A percentile compares a stretch with the other conserved stretches of the same genome.
phyloP scores from a whole-genome alignment of 2,797 vertebrate species.

The Siniperca scherzeri region DNA sequence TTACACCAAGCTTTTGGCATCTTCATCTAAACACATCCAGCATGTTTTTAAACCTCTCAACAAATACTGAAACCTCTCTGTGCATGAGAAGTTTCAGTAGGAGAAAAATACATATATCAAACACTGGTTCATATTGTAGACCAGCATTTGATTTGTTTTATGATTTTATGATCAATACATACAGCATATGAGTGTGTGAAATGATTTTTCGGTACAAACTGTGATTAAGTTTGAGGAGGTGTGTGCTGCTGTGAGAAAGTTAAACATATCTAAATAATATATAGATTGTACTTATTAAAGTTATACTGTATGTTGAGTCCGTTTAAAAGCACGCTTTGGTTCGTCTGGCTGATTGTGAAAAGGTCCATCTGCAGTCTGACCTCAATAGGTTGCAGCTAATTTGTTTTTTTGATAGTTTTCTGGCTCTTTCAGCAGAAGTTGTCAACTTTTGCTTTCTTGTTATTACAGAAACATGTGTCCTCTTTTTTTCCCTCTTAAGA shows the following conservation, averaged over 20 bases:
- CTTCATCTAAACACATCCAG: constrained; percentile 61
- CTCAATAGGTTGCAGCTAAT: not conserved
- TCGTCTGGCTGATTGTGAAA: constrained; percentile 50
- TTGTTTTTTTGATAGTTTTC: no score
- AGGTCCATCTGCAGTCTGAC: constrained; percentile 36
- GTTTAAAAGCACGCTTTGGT: constrained; percentile 76
- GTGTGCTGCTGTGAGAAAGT: constrained; percentile 36
- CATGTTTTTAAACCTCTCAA: constrained; percentile 80
- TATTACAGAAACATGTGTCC: constrained; percentile 24
- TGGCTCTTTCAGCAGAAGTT: constrained; percentile 2
- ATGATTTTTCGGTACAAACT: constrained; percentile 63
- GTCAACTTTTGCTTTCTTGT: constrained; percentile 18
- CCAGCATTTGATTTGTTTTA: constrained; percentile 69
- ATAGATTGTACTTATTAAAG: constrained; percentile 73
- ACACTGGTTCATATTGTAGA: constrained; percentile 66
- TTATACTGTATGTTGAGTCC: constrained; percentile 72
- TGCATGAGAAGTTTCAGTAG: constrained; percentile 81
- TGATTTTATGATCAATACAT: constrained; percentile 72
- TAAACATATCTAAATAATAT: constrained; percentile 70
- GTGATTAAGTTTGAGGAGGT: constrained; percentile 53
- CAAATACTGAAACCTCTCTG: constrained; percentile 78
- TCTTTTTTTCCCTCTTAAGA: constrained; percentile 23
- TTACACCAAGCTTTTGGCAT: constrained; percentile 55
- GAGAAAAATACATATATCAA: constrained; percentile 58
- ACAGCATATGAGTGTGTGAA: constrained; percentile 61